Evolutionary conservation across 2,797 vertebrate species (phyloP).

Genomic region (Neosilurus mollespiculum): DNA sequence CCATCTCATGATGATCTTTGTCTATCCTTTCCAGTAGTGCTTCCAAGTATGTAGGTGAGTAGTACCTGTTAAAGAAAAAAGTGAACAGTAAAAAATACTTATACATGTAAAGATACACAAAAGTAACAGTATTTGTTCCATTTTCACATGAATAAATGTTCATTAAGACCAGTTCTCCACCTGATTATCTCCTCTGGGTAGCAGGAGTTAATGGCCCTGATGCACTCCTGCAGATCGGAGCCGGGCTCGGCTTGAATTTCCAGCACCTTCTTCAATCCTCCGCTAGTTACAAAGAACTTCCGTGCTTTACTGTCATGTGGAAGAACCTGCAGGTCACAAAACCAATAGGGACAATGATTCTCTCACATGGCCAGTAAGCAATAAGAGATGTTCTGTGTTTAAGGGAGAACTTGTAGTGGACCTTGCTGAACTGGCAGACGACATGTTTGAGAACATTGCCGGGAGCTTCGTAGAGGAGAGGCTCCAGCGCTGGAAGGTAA

Average conservation of each 20-base stretch:
- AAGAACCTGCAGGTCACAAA: constrained; percentile 76
- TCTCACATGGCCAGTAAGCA: background rate
- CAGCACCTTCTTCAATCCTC: constrained; percentile 92
- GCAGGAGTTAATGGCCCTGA: constrained; percentile 86
- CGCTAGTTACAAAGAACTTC: constrained; percentile 89
- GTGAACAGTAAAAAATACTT: background rate
- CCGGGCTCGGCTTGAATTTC: constrained; percentile 89
- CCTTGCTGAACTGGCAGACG: constrained; percentile 93
- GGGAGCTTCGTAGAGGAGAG: constrained; percentile 86
- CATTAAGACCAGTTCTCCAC: constrained; percentile 62
- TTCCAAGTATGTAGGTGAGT: constrained; percentile 89
- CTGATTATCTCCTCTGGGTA: constrained; percentile 96
- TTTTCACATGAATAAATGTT: background rate
- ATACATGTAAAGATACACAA: background rate
- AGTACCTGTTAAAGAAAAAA: constrained; percentile 80
- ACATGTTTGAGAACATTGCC: constrained; percentile 90
- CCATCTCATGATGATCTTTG: constrained; percentile 74
- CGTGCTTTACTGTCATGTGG: constrained; percentile 90
- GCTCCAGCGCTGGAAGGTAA: constrained; percentile 83
- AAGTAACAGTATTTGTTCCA: background rate
- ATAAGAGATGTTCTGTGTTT: background rate
- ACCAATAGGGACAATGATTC: background rate
- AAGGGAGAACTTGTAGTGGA: constrained; percentile 51
- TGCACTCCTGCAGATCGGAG: constrained; percentile 86
- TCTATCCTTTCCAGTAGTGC: constrained; percentile 84